Percentiles rank a stretch among this genome's conserved stretches.
These are phyloP conservation scores for Danaus chrysippus DNA, from an alignment of 2,888 invertebrate genomes.

Conservation along the genomic window DNA sequence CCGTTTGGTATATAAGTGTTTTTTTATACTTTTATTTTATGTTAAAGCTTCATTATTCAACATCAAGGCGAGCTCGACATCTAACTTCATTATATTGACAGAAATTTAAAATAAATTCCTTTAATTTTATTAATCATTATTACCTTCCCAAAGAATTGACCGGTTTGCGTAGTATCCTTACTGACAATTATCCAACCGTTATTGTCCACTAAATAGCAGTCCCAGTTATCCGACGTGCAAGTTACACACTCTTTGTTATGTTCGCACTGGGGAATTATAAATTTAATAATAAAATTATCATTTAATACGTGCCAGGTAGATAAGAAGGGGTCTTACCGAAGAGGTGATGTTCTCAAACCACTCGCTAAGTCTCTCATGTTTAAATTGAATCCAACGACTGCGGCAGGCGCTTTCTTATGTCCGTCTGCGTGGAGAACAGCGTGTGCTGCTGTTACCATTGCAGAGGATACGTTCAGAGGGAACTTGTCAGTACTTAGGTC, in stretches of 20 bases:
- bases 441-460: constrained; percentile 90
- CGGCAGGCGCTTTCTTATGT: constrained; percentile 81
- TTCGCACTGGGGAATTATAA: constrained; percentile 58
- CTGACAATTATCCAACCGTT: constrained; percentile 93
- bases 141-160: constrained; percentile 92
- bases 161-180: constrained; percentile 84
- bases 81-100: no score
- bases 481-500: constrained; percentile 62
- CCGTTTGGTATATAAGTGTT: no score
- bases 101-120: neutral
- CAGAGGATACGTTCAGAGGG: constrained; percentile 80
- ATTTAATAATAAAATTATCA: neutral
- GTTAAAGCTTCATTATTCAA: no score
- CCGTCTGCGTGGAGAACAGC: constrained; percentile 86
- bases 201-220: constrained; percentile 92
- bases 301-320: neutral
- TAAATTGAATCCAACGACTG: constrained; percentile 90
- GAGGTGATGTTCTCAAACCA: constrained; percentile 90
- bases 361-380: constrained; percentile 85
- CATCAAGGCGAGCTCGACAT: no score
- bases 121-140: neutral
- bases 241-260: constrained; percentile 67
- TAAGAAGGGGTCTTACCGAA: constrained; percentile 70
- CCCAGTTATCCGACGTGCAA: constrained; percentile 81
- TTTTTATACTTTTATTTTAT: no score